These are phyloP conservation scores for Drosophila nr. fundita DNA, from an alignment of 2,888 invertebrate species.

Conservation along the genomic window DNA sequence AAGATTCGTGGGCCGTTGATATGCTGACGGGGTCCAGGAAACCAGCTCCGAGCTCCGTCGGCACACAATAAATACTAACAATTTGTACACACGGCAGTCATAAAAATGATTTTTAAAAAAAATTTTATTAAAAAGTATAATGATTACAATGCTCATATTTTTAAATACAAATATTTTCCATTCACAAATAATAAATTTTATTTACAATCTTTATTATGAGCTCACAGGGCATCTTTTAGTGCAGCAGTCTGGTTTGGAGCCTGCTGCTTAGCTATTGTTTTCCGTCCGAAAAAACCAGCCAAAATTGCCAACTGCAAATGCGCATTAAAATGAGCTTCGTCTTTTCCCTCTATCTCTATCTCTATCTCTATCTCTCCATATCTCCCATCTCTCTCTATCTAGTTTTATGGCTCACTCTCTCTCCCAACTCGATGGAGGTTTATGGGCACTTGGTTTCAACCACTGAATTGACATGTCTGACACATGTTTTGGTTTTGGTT, in stretches of 20 bases:
- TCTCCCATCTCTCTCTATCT: neutral
- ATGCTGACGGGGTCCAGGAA: slow-evolving; percentile 41
- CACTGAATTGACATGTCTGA: slow-evolving; percentile 72
- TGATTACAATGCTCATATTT: neutral
- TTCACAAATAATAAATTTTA: neutral
- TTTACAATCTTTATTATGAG: neutral
- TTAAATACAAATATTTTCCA: neutral
- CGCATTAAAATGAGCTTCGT: slow-evolving; percentile 53
- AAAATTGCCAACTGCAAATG: slow-evolving; percentile 51
- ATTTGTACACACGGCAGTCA: slow-evolving; percentile 6
- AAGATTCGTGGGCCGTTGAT: slow-evolving; percentile 56
- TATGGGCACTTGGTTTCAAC: slow-evolving; percentile 38
- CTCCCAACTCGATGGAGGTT: neutral
- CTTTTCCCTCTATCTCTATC: slow-evolving; percentile 12
- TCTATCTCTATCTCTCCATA: neutral
- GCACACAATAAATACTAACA: neutral
- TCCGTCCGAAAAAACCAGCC: slow-evolving; percentile 26
- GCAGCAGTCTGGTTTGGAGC: neutral
- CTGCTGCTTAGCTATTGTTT: slow-evolving; percentile 11
- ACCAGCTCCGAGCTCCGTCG: slow-evolving; percentile 42
- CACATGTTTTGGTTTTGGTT: slow-evolving; percentile 71
- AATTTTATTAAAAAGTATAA: neutral
- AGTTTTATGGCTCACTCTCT: neutral
- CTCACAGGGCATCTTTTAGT: slow-evolving; percentile 9
- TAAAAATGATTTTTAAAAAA: neutral